Evolutionary conservation across 2,888 invertebrate species (phyloP).

Genomic region (Harpalus rubripes): DNA sequence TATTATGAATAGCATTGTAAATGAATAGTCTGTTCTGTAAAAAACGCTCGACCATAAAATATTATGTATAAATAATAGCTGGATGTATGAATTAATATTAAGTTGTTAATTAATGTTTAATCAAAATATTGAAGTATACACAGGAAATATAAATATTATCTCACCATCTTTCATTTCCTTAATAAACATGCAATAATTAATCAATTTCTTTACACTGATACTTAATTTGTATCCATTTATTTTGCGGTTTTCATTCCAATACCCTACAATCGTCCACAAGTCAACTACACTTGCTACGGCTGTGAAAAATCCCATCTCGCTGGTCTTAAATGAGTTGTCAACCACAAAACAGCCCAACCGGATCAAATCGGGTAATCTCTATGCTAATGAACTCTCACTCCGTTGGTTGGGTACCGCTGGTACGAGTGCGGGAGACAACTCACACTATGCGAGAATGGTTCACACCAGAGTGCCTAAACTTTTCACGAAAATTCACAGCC

Average conservation of each 20-base stretch:
- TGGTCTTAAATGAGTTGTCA: slow-evolving; percentile 56
- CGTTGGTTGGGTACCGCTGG: slow-evolving; percentile 25
- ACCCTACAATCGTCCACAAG: background rate
- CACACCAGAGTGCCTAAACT: background rate
- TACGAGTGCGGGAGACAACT: slow-evolving; percentile 15
- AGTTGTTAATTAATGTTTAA: slow-evolving; percentile 5
- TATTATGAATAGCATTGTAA: no score
- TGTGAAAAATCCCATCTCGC: slow-evolving; percentile 35
- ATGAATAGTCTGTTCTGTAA: no score
- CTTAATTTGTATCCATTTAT: background rate
- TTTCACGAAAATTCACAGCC: slow-evolving; percentile 15
- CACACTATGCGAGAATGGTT: slow-evolving; percentile 13
- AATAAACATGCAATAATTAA: background rate
- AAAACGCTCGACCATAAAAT: background rate
- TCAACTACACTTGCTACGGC: background rate
- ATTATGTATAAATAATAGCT: background rate
- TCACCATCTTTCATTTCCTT: background rate
- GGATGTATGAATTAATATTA: background rate
- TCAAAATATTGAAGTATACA: slow-evolving; percentile 33
- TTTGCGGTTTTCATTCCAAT: slow-evolving; percentile 35
- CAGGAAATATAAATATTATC: slow-evolving; percentile 10
- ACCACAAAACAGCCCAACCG: slow-evolving; percentile 53
- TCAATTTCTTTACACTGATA: background rate
- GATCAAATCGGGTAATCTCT: slow-evolving; percentile 63
- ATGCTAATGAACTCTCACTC: slow-evolving; percentile 57